Conservation (phyloP, 1,140 invertebrate genomes). For the Steinernema feltiae region DNA sequence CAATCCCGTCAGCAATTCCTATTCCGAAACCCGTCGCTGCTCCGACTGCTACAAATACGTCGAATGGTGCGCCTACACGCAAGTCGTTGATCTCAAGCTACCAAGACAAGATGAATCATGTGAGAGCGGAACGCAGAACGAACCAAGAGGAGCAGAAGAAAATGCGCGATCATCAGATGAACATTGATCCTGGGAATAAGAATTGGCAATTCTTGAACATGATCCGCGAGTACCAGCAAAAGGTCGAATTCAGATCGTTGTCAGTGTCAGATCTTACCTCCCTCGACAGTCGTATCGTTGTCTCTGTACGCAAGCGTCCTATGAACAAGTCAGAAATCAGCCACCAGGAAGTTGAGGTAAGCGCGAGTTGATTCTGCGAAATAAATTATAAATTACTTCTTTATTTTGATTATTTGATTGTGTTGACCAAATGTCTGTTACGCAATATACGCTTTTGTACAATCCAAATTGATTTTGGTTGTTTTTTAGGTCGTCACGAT, state of each 20-base stretch:
- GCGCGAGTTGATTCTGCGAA: no score
- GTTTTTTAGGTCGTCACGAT: constrained; percentile 92
- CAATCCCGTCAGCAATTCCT: no score
- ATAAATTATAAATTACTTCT: constrained; percentile 7
- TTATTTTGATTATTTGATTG: constrained; percentile 63
- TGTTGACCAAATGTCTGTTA: no score
- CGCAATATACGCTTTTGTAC: no score
- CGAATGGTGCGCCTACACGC: neutral
- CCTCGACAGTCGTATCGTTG: constrained; percentile 93
- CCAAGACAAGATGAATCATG: constrained; percentile 89
- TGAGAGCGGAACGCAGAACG: constrained; percentile 84
- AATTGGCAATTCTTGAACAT: constrained; percentile 95
- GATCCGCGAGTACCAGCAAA: constrained; percentile 85
- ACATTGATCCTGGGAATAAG: constrained; percentile 86
- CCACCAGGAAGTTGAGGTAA: constrained; percentile 50
- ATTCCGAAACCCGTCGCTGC: neutral
- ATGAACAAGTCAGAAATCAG: constrained; percentile 74
- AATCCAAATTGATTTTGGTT: no score
- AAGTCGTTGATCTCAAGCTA: constrained; percentile 81
- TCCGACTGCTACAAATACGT: neutral
- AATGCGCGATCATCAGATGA: constrained; percentile 74
- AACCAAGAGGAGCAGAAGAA: constrained; percentile 79
- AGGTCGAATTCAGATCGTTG: constrained; percentile 70
- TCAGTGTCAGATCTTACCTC: neutral
- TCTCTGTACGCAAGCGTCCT: constrained; percentile 92